phyloP scores from a whole-genome alignment of 2,797 vertebrate genomes.

The Sphaeramia orbicularis region DNA sequence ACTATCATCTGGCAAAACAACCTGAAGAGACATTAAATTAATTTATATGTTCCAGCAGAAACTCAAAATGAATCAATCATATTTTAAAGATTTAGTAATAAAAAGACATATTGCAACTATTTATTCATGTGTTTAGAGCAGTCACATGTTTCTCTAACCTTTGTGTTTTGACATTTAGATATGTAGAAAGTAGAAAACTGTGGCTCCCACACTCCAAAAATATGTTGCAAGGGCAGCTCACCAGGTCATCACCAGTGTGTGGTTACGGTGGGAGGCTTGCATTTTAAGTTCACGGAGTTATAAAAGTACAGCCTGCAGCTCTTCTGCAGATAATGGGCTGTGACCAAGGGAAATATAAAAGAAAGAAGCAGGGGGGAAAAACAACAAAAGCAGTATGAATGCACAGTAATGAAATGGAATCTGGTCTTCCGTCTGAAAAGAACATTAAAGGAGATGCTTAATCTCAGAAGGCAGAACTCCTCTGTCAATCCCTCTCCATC shows the following conservation, averaged over 20 bases:
- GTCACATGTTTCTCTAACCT: neutral
- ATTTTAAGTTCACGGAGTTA: slow-evolving; percentile 56
- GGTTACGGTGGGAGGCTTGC: slow-evolving; percentile 12
- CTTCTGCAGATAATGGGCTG: slow-evolving; percentile 58
- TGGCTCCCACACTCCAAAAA: slow-evolving; percentile 7
- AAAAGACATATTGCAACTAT: neutral
- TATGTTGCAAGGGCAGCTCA: neutral
- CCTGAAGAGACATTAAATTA: slow-evolving; percentile 7
- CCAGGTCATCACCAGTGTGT: slow-evolving; percentile 5
- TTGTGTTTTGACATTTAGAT: neutral
- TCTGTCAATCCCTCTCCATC: slow-evolving; percentile 62
- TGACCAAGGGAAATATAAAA: slow-evolving; percentile 56
- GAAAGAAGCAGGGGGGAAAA: slow-evolving; percentile 22
- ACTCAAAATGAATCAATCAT: too few species aligned
- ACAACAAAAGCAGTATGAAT: slow-evolving; percentile 66
- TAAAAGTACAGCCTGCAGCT: slow-evolving; percentile 67
- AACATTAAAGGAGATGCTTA: slow-evolving; percentile 72
- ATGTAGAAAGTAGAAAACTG: neutral
- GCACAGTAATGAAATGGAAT: slow-evolving; percentile 59
- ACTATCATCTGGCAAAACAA: slow-evolving; percentile 10
- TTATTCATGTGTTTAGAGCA: neutral
- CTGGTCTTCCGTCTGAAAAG: slow-evolving; percentile 66
- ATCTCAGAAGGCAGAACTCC: slow-evolving; percentile 62
- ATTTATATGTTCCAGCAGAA: slow-evolving; percentile 2
- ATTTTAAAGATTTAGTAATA: neutral